Evolutionary conservation across 2,888 invertebrate genomes (phyloP), one percentile per base, ranked within the genome.

Genomic region (Drosophila ustulata): DNA sequence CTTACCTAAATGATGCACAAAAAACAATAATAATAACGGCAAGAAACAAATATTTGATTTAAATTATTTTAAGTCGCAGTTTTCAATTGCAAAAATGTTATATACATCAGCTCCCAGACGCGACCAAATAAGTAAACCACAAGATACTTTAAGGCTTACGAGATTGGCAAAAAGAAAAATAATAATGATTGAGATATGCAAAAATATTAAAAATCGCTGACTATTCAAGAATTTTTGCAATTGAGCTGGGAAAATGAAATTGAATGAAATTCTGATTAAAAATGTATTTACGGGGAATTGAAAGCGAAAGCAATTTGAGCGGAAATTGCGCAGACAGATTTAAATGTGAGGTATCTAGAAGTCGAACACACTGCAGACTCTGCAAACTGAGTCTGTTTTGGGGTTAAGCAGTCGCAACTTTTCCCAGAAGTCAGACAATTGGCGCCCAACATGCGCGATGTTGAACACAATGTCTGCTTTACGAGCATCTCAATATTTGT

Each of bases 1-100:
- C 66, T 63, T 51, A 61, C 63, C 57, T 46, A 75, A 72, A 71
- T 63, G 66, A 71, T 76, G 66, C 71, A 66, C 46, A 56, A n/a
- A 37, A 11, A 37, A n/a, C 1, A 32, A 77, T 64, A 71, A 76
- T 63, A 62, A 71, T 59, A 13, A 26, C 37, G 4, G 2, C 30
- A 30, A 30, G 6, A 37, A 25, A 6, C 25, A 11, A n/a, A 76
- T 2, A 61, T 67, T 59, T 72, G 59, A 72, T 72, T 63, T 28
- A 39, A 41, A 55, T 32, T 46, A 62, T 41, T n/a, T 37, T n/a
- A n/a, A 37, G 11, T 34, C 34, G 11, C 28, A 1, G 28, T 18
- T 18, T 18, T 18, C 18, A 8, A 32, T 7, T 34, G 4, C 11
- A 3, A 4, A 34, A 34, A 34, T 4, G 34, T n/a, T n/a, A 37